Base-by-base conservation (phyloP, 37 sponge, comb jelly and placozoan species). In the Halisarca cf. caerulea region DNA sequence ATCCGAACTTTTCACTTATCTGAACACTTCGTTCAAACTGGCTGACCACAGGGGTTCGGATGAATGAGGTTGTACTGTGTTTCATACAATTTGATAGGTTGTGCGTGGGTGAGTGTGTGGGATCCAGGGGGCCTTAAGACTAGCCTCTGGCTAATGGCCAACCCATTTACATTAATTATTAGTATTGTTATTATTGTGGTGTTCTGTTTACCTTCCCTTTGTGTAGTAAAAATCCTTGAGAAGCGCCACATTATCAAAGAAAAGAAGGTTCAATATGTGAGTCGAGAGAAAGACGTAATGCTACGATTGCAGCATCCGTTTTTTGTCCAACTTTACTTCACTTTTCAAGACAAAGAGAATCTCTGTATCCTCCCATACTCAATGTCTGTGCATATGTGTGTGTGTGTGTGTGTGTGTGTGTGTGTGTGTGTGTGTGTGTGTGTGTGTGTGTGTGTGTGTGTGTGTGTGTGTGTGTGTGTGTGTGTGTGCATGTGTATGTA, bases 241-340 rank as follows among this genome's bases (percentile, higher is more conserved):
- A 97, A 97, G 85, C 43, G 86, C 28, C 98, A 95, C 86, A 97
- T 97, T 42, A 92, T 97, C 33, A 59, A 66, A 25, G 96, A 97
- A 87, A 94, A 97, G 90, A 97, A 97, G 85, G 98, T 97, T 7
- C 89, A 82, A 66, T 91, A 94, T 38, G 98, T 97, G 17, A 92
- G 89, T 39, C 83, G 95, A 38, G 98, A 97, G 91, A 97, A 92
- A 39, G 98, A 97, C 5, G 93, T 97, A 0, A 78, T 97, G 43
- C 66, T 89, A 27, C 33, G 44, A 41, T 43, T 97, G 28, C 68
- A 92, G 44, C 98, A 97, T 57, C 98, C 98, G 8, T 90, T 97
- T 70, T 97, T 97, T 68, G 91, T 97, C 43, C 88, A 85, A 47
- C 89, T 97, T 61, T 97, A 90, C 73, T 97, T 97, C 90, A 94